Evolutionary conservation across 2,113 vertebrate genomes (phyloP).

Genomic region (Crypturellus undulatus): DNA sequence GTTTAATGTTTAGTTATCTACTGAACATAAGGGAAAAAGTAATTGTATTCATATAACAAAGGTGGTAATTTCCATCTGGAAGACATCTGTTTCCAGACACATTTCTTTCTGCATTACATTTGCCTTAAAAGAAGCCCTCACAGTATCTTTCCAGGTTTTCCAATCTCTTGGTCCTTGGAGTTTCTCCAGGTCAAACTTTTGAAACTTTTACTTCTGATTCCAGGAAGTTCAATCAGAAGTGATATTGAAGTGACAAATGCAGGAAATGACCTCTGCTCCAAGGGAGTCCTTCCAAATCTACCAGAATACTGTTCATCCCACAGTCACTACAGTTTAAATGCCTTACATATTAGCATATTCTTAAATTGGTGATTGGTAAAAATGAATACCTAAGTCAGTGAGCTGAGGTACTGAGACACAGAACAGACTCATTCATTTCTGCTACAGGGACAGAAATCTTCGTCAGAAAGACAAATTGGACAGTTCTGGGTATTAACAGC

Average conservation of each 20-base stretch:
- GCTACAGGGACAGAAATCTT: not conserved
- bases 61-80: not conserved
- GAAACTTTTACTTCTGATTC: not conserved
- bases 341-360: not conserved
- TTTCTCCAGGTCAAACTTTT: not conserved
- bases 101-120: not conserved
- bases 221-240: not conserved
- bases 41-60: not conserved
- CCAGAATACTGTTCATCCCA: not conserved
- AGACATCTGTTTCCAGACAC: not conserved
- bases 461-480: rapidly evolving
- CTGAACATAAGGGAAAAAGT: not conserved
- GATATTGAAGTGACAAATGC: not conserved
- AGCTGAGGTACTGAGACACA: not conserved
- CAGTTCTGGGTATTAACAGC: not conserved
- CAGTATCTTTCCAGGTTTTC: not conserved
- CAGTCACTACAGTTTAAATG: not conserved
- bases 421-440: not conserved
- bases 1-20: not conserved
- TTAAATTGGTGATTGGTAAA: not conserved
- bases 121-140: not conserved
- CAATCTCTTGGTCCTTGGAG: not conserved
- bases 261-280: not conserved
- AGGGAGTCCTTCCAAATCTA: not conserved
- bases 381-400: not conserved